These are phyloP conservation scores for Smutsia gigantea DNA, from an alignment of 2,797 vertebrate species.

Conservation along the genomic window DNA sequence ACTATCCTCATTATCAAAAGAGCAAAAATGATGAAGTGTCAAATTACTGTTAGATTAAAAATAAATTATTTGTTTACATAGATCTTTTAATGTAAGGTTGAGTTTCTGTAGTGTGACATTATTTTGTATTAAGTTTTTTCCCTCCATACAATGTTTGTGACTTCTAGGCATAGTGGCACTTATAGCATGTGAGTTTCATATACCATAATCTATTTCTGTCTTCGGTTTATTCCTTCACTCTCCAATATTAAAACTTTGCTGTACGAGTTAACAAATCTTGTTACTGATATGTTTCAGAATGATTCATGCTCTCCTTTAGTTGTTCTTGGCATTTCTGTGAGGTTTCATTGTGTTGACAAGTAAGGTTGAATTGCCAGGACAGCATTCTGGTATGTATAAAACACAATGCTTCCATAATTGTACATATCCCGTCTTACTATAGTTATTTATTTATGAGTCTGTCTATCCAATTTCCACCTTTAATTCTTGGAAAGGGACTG, in stretches of 20 bases:
- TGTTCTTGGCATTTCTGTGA: not conserved
- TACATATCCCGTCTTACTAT: not conserved
- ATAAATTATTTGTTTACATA: not conserved
- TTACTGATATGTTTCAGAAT: not conserved
- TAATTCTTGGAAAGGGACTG: not conserved
- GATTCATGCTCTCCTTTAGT: not conserved
- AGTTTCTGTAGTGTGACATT: not conserved
- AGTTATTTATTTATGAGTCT: slow-evolving; percentile 11
- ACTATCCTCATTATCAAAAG: not conserved
- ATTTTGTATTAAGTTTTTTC: not conserved
- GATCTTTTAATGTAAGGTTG: not conserved
- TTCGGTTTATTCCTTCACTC: slow-evolving; percentile 5
- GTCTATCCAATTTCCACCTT: not conserved
- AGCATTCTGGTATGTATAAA: not conserved
- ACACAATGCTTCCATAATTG: not conserved
- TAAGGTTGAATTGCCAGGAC: not conserved
- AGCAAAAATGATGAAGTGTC: not conserved
- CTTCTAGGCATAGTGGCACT: not conserved
- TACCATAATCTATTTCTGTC: not conserved
- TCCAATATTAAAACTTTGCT: not conserved
- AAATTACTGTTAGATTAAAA: not conserved
- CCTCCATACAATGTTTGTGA: not conserved
- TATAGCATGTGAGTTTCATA: not conserved
- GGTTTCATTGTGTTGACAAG: not conserved
- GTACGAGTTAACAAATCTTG: not conserved